Base-by-base conservation (phyloP, 2,888 invertebrate genomes). In the Leucania comma region DNA sequence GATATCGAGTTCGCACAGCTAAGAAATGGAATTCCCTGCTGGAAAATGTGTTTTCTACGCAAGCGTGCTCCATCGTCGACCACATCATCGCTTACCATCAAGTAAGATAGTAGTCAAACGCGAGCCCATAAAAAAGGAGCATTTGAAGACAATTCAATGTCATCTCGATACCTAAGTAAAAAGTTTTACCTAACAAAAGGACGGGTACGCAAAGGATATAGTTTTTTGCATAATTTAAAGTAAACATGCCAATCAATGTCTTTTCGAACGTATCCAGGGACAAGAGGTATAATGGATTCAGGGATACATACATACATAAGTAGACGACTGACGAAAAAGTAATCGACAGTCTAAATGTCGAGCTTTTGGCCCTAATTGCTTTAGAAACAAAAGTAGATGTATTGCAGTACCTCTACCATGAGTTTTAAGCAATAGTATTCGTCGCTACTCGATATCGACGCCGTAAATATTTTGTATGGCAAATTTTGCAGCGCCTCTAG, bases 181-280 rank as follows among this genome's bases (percentile, higher is more conserved):
- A 35, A 46, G 20, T 4, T 6, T 14, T 38, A 14, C 14, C 38
- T 4, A 38, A 22, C 26, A 61, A 72, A 73, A 22, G n/a, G n/a
- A 8, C 17, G 12, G 12, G 35, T 20, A 48, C 20, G 12, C 1
- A 32, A 20, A 42, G 3, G 46, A 46, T 53, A 57, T 50, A 57
- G 63, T 63, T 63, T n/a, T 70, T 57, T 48, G 51, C 51, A 71
- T 71, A 77, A 71, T 71, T 24, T 71, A 75, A 76, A 58, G 46
- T 24, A 48, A 71, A 78, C n/a, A n/a, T 42, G 57, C 32, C 72
- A 38, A 20, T 78, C 63, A 77, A 53, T 57, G 42, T 71, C 51
- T 48, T 53, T 42, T 22, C n/a, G 6, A 58, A 57, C 12, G 22
- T 71, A 51, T 48, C 63, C 51, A 22, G 48, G 70, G 71, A 58